Evolutionary conservation across 2,797 vertebrate genomes (phyloP).

Genomic region (Cercopithecus petaurista): DNA sequence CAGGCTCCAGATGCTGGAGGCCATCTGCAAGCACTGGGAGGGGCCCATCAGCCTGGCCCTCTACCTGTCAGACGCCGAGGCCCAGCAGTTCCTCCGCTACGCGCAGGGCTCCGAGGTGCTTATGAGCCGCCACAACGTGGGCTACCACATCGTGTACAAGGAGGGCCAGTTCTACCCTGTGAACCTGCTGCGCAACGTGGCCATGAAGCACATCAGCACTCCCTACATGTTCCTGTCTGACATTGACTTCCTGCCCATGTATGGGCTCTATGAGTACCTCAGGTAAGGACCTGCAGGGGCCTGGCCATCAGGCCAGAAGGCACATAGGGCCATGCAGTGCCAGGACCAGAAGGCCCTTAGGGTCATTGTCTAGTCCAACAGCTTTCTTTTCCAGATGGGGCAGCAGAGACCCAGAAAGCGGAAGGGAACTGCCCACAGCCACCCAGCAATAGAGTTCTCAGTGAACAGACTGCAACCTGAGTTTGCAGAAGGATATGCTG

Average conservation of each 20-base stretch:
- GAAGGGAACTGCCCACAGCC: not conserved
- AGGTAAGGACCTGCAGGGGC: conserved; percentile 86
- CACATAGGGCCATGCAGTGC: accelerated
- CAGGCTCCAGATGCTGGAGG: conserved; percentile 99
- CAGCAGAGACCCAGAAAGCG: not conserved
- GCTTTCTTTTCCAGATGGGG: not conserved
- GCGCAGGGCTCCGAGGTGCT: conserved; percentile 98
- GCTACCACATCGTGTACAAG: conserved; percentile 99
- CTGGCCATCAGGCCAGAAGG: not conserved
- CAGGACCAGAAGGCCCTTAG: accelerated
- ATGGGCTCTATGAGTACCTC: conserved; percentile 99
- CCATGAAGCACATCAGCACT: conserved; percentile 97
- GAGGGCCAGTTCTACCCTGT: conserved; percentile 99
- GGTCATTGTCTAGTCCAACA: accelerated
- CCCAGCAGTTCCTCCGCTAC: conserved; percentile 98
- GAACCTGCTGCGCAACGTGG: conserved; percentile 97
- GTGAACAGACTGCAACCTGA: not conserved
- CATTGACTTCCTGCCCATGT: conserved; percentile 99
- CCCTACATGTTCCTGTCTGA: conserved; percentile 98
- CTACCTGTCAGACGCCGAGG: conserved; percentile 97
- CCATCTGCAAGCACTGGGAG: conserved; percentile 99
- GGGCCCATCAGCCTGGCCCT: conserved; percentile 98
- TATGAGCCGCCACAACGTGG: conserved; percentile 95
- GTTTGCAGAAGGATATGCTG: not conserved
- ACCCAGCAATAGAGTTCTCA: not conserved